A percentile compares a stretch with the other conserved stretches of the same genome.
Conservation (phyloP, 2,888 invertebrate genomes). For the Anoplius nigerrimus region DNA sequence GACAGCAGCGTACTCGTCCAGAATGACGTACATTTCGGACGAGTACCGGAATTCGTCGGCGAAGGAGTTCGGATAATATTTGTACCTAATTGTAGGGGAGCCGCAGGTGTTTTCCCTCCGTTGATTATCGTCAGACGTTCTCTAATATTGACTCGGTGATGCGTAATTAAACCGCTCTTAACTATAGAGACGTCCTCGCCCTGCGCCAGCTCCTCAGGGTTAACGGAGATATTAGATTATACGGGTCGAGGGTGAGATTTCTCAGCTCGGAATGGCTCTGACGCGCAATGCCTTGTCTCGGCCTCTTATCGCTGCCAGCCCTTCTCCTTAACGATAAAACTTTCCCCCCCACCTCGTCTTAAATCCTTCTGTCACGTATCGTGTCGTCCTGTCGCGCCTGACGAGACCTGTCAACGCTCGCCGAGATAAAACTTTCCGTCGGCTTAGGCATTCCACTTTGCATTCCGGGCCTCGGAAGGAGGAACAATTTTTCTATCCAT, state of each 20-base stretch:
- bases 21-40: too few species aligned
- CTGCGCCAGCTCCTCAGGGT: constrained; percentile 1
- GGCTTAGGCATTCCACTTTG: not conserved
- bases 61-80: constrained; percentile 7
- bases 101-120: too few species aligned
- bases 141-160: constrained; percentile 18
- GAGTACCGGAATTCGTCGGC: too few species aligned
- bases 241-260: constrained; percentile 20
- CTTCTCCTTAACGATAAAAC: constrained; percentile 14
- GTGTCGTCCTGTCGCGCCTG: too few species aligned
- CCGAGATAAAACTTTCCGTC: not conserved
- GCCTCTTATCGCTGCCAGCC: constrained; percentile 5
- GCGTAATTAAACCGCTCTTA: constrained; percentile 24
- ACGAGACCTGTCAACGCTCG: not conserved
- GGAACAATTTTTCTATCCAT: too few species aligned
- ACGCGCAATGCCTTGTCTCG: constrained; percentile 9
- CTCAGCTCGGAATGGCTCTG: constrained; percentile 25
- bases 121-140: constrained; percentile 26
- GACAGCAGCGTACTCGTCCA: too few species aligned
- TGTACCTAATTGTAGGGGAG: not conserved
- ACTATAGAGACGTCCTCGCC: constrained; percentile 20
- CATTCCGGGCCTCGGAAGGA: not conserved
- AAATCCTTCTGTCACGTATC: not conserved
- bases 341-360: constrained; percentile 4
- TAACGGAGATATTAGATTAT: constrained; percentile 28